Evolutionary conservation across 2,888 invertebrate species (phyloP).

Genomic region (Catocala fraxini): DNA sequence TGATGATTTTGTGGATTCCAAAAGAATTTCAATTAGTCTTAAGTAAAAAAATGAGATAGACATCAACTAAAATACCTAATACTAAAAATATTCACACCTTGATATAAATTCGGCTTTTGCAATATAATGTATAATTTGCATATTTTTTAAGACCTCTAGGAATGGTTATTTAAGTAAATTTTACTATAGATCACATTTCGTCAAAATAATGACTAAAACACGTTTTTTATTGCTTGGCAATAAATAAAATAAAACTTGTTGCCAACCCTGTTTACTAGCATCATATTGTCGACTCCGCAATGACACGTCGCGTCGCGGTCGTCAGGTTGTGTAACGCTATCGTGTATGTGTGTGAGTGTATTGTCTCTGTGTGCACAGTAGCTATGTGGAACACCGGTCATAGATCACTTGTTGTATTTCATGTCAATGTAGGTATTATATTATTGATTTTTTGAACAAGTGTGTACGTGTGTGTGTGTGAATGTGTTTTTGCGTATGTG

Average conservation of each 20-base stretch:
- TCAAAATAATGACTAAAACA: neutral
- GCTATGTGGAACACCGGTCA: slow-evolving; percentile 23
- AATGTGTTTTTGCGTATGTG: slow-evolving; percentile 14
- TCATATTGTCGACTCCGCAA: slow-evolving; percentile 55
- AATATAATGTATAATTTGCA: no score
- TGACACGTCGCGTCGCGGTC: no score
- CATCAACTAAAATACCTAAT: no score
- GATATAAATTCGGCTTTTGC: no score
- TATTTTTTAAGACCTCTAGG: no score
- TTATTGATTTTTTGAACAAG: slow-evolving; percentile 11
- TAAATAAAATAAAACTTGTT: no score
- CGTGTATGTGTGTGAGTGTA: slow-evolving; percentile 53
- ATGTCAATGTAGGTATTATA: slow-evolving; percentile 20
- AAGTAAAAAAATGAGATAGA: no score
- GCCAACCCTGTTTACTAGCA: slow-evolving; percentile 37
- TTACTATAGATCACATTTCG: neutral
- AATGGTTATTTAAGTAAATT: no score
- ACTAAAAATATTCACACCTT: no score
- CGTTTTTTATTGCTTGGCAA: neutral
- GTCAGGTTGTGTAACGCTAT: slow-evolving; percentile 66
- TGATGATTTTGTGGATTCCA: no score
- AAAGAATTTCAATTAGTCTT: no score
- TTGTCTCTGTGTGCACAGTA: slow-evolving; percentile 30
- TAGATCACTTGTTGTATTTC: slow-evolving; percentile 27
- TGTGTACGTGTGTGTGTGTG: slow-evolving; percentile 12